phyloP scores from a whole-genome alignment of 2,797 vertebrate species.

The Lophura swinhoii region DNA sequence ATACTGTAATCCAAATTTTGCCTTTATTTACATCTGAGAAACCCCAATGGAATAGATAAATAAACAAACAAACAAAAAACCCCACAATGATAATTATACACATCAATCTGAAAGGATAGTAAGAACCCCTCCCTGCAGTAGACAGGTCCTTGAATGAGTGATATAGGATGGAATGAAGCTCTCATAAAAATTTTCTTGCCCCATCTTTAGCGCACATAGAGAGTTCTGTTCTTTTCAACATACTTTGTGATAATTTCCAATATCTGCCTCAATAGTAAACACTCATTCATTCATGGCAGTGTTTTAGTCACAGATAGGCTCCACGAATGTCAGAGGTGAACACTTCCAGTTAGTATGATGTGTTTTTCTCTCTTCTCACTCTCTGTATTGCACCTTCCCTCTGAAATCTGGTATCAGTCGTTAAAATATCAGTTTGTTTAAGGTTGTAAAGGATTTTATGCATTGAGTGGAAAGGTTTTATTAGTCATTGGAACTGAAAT shows the following conservation, averaged over 20 bases:
- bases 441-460: neutral
- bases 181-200: neutral
- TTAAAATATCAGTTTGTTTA: conserved; percentile 11
- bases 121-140: neutral
- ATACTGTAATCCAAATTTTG: neutral
- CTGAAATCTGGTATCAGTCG: neutral
- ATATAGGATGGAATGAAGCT: neutral
- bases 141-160: neutral
- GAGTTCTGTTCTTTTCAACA: neutral
- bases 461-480: neutral
- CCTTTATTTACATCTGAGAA: neutral
- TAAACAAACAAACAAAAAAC: neutral
- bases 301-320: neutral
- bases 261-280: neutral
- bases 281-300: neutral
- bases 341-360: neutral
- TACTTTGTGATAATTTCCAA: neutral
- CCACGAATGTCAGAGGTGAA: conserved; percentile 2
- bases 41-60: neutral
- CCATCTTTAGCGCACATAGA: rapidly evolving
- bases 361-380: neutral
- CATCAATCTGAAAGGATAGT: neutral
- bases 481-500: neutral
- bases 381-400: neutral
- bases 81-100: neutral